These are phyloP conservation scores for Agriotes lineatus DNA, from an alignment of 2,888 invertebrate genomes.

Conservation along the genomic window DNA sequence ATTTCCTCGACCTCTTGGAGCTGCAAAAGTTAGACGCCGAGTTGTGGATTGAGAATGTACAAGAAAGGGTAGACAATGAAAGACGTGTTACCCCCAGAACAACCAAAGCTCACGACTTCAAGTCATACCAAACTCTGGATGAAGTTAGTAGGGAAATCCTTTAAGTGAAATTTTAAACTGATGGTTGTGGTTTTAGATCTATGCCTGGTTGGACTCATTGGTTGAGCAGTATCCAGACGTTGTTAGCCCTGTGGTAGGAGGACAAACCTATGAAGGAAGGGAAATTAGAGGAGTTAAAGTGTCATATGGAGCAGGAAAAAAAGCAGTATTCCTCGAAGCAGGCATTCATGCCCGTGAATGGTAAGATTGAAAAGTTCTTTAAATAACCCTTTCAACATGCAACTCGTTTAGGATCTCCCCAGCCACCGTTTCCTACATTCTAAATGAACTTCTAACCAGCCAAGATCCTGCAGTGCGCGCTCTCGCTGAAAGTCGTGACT, in stretches of 20 bases:
- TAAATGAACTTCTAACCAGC: constrained; percentile 77
- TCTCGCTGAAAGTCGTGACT: constrained; percentile 77
- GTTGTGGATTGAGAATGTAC: constrained; percentile 72
- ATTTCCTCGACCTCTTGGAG: constrained; percentile 66
- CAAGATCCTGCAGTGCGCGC: constrained; percentile 68
- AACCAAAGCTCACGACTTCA: constrained; percentile 69
- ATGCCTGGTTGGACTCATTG: constrained; percentile 71
- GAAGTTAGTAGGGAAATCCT: constrained; percentile 57
- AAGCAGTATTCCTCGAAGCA: constrained; percentile 72
- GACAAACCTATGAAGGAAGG: constrained; percentile 72
- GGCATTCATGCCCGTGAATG: constrained; percentile 67
- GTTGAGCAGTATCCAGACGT: constrained; percentile 66
- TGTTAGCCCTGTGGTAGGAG: constrained; percentile 69
- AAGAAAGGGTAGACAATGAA: constrained; percentile 65
- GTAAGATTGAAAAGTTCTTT: constrained; percentile 51
- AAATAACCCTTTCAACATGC: no score
- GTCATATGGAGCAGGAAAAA: constrained; percentile 57
- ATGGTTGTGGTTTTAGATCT: constrained; percentile 63
- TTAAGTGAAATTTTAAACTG: background rate
- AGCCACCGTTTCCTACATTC: constrained; percentile 67
- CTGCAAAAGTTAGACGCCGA: constrained; percentile 62
- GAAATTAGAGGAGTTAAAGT: constrained; percentile 71
- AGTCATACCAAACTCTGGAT: constrained; percentile 70
- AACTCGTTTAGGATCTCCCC: constrained; percentile 56
- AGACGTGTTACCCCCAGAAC: constrained; percentile 57